A percentile compares a stretch with the other conserved stretches of the same genome.
phyloP scores from a whole-genome alignment of 64 coral and sea anemone genomes.

The Porites lutea region DNA sequence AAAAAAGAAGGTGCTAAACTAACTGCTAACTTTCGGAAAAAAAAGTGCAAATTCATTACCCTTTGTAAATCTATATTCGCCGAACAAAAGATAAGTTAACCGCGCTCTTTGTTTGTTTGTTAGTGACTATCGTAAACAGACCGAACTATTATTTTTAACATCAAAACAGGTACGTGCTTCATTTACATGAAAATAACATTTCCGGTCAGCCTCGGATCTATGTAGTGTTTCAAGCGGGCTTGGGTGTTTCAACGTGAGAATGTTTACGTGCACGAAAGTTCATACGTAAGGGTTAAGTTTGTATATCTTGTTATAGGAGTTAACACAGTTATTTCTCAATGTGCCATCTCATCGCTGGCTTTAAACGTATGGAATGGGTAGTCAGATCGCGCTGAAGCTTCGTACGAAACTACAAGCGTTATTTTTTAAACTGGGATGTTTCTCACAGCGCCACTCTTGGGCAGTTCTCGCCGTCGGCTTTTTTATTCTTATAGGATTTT shows the following conservation, averaged over 20 bases:
- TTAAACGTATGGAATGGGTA: constrained; percentile 64
- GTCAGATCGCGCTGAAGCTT: constrained; percentile 51
- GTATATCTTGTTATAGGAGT: background rate
- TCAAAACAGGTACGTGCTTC: background rate
- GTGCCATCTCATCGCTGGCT: background rate
- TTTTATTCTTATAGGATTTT: constrained; percentile 53
- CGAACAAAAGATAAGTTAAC: too few species aligned
- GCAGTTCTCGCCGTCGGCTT: constrained; percentile 69
- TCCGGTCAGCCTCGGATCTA: constrained; percentile 29
- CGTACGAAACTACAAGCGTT: constrained; percentile 77
- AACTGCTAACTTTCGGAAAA: too few species aligned
- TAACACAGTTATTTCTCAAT: background rate
- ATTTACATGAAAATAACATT: background rate
- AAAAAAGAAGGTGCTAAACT: too few species aligned
- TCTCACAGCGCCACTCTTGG: constrained; percentile 50
- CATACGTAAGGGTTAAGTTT: background rate
- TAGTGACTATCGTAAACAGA: background rate
- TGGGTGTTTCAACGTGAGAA: background rate
- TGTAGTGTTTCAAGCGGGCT: background rate
- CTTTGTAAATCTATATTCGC: too few species aligned
- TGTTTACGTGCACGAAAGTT: background rate
- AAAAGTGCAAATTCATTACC: too few species aligned
- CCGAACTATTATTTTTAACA: background rate
- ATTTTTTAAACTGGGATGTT: constrained; percentile 81
- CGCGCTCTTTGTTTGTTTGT: background rate